Conservation (phyloP, 2,888 invertebrate genomes). For the Chrysolina haemoptera region DNA sequence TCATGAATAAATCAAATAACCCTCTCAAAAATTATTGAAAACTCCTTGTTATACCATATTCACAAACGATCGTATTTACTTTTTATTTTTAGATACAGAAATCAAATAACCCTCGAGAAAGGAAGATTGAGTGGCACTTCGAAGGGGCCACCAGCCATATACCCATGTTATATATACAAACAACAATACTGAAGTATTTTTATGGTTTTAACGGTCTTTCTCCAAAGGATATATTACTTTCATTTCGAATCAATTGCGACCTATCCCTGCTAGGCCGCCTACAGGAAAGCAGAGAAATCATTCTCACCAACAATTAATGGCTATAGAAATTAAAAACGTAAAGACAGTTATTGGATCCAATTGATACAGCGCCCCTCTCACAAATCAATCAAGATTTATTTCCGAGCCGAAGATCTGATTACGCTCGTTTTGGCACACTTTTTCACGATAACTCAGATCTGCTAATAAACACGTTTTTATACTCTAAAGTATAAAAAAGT, state of each 20-base stretch:
- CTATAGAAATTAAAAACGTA: conserved; percentile 70
- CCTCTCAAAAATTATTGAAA: background rate
- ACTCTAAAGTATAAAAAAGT: no score
- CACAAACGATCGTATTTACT: conserved; percentile 4
- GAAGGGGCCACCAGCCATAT: conserved; percentile 37
- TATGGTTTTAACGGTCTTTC: conserved; percentile 66
- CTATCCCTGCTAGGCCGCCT: conserved; percentile 55
- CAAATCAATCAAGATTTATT: conserved; percentile 50
- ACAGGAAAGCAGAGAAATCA: conserved; percentile 58
- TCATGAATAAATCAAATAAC: background rate
- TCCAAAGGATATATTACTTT: conserved; percentile 69
- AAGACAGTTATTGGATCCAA: conserved; percentile 59
- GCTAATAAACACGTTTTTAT: conserved; percentile 3
- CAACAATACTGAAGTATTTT: conserved; percentile 65
- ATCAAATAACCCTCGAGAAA: conserved; percentile 34
- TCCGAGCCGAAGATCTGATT: conserved; percentile 27
- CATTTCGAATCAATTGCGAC: conserved; percentile 69
- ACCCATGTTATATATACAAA: conserved; percentile 42
- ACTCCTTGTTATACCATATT: background rate
- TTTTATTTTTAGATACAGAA: conserved; percentile 18
- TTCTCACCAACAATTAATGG: conserved; percentile 68
- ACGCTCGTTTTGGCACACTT: conserved; percentile 9
- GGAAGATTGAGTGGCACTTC: conserved; percentile 41
- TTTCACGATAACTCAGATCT: background rate
- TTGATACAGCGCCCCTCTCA: conserved; percentile 48